Evolutionary conservation across 2,113 vertebrate genomes (phyloP).

Genomic region (Pholis gunnellus): DNA sequence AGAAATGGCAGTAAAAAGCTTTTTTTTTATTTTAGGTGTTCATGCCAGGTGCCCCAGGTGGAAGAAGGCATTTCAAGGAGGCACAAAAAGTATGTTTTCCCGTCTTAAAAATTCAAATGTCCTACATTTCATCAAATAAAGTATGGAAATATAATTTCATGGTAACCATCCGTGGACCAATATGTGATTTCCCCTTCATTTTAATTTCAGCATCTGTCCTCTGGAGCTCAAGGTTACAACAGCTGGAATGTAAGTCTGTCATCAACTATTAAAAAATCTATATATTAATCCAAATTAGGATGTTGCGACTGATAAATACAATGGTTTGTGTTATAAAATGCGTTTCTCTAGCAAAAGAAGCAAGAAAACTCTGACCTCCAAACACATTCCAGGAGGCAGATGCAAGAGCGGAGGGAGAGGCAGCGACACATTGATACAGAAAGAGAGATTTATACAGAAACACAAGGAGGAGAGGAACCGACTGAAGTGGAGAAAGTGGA

Average conservation of each 20-base stretch:
- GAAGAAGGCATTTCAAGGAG: conserved; percentile 57
- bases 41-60: conserved; percentile 78
- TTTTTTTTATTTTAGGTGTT: conserved; percentile 62
- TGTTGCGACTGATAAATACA: background rate
- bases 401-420: conserved; percentile 12
- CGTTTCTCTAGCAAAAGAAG: conserved; percentile 60
- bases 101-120: conserved; percentile 1
- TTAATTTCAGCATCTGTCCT: conserved; percentile 59
- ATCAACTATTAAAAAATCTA: background rate
- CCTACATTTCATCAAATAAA: conserved; percentile 19
- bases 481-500: conserved; percentile 6
- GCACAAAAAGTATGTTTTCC: conserved; percentile 67
- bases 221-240: conserved; percentile 72
- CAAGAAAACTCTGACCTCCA: conserved; percentile 47
- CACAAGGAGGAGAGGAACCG: conserved; percentile 19
- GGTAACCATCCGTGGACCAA: background rate
- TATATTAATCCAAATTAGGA: background rate
- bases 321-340: background rate
- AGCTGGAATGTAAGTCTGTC: conserved; percentile 70
- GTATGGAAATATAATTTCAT: conserved; percentile 21
- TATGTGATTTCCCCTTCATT: conserved; percentile 22
- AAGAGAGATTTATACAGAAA: conserved; percentile 1
- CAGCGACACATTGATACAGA: conserved; percentile 31
- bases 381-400: background rate
- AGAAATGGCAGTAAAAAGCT: fast-evolving